Conservation (phyloP, 1,140 invertebrate genomes). For the Zaprionus tsacasi region DNA sequence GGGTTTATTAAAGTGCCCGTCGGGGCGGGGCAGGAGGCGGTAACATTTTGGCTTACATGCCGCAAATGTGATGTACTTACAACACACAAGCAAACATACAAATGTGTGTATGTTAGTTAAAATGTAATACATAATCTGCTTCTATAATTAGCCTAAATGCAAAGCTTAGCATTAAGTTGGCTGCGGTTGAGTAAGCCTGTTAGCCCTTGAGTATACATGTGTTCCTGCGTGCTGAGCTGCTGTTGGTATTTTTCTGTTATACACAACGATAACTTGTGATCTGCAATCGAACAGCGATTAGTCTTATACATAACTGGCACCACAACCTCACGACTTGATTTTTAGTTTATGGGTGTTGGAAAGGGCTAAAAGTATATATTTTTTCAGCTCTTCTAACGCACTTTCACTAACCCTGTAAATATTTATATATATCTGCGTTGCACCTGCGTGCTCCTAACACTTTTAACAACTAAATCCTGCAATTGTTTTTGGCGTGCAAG, state of each 20-base stretch:
- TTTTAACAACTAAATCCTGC: slow-evolving; percentile 1
- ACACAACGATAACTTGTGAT: too few species aligned
- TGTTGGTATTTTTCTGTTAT: not conserved
- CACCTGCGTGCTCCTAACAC: not conserved
- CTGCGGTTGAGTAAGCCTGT: not conserved
- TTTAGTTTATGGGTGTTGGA: not conserved
- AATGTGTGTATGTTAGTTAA: not conserved
- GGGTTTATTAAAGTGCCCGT: slow-evolving; percentile 54
- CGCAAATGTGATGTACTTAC: slow-evolving; percentile 36
- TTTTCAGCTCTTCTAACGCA: too few species aligned
- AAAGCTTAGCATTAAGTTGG: slow-evolving; percentile 21
- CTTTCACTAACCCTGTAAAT: not conserved
- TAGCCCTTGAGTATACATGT: not conserved
- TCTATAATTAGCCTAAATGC: slow-evolving; percentile 36
- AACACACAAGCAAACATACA: not conserved
- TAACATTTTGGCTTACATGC: slow-evolving; percentile 48
- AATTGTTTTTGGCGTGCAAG: slow-evolving; percentile 6
- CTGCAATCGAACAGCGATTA: not conserved
- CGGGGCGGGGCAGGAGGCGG: slow-evolving; percentile 1
- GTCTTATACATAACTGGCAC: not conserved
- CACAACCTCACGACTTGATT: not conserved
- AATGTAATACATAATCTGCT: slow-evolving; percentile 30
- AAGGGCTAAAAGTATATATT: too few species aligned
- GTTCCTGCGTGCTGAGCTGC: not conserved
- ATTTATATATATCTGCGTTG: not conserved